phyloP scores from a whole-genome alignment of 2,113 vertebrate species.

The Brienomyrus longianalis region DNA sequence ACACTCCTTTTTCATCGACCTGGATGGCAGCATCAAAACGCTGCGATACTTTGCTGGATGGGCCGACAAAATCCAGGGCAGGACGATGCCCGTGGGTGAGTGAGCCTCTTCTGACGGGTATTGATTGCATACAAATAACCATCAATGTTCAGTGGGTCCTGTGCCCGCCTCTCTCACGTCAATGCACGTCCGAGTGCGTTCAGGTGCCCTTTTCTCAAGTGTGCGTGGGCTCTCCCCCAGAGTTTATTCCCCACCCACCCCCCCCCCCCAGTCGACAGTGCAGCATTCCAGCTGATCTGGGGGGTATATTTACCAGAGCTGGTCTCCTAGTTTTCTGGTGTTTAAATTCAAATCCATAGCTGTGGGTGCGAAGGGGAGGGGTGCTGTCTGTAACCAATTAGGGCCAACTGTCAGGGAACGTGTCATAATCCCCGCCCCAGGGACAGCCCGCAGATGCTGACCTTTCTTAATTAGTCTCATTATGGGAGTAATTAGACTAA shows the following conservation, averaged over 20 bases:
- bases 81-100: conserved; percentile 85
- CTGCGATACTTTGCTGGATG: conserved; percentile 87
- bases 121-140: neutral
- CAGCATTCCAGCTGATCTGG: neutral
- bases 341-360: neutral
- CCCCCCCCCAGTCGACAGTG: no score
- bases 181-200: neutral
- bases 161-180: neutral
- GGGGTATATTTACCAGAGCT: neutral
- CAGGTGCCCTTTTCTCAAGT: neutral
- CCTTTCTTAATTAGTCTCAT: neutral
- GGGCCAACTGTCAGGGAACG: neutral
- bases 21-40: conserved; percentile 87
- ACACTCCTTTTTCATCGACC: conserved; percentile 83
- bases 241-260: neutral
- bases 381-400: neutral
- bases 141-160: neutral
- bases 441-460: neutral
- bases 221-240: neutral
- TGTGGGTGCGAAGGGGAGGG: neutral
- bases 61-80: conserved; percentile 91
- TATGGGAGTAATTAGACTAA: neutral
- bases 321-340: neutral
- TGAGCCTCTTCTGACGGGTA: neutral
- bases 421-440: neutral